Conservation (phyloP, 1,140 invertebrate species). For the Bombus cullumanus region DNA sequence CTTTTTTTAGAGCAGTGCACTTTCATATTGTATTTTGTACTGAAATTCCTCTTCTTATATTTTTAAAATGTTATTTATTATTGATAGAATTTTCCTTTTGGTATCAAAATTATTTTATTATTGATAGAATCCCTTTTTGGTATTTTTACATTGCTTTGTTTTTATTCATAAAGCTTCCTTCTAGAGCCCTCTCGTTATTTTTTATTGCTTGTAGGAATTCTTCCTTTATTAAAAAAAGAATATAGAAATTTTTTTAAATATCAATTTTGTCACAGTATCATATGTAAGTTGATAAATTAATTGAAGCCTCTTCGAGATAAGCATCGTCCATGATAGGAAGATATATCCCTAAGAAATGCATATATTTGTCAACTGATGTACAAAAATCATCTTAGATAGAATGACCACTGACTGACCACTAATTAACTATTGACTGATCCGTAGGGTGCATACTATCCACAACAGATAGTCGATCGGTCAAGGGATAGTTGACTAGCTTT, state of each 20-base stretch:
- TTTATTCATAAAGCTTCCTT: background rate
- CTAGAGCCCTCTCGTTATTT: background rate
- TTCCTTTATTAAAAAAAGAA: background rate
- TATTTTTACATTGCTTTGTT: background rate
- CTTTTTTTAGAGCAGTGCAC: background rate
- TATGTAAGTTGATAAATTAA: background rate
- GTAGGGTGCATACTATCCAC: background rate
- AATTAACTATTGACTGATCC: background rate
- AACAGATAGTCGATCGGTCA: background rate
- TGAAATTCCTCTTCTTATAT: background rate
- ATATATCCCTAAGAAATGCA: background rate
- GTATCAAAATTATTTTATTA: background rate
- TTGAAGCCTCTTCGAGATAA: too few relatives aligned
- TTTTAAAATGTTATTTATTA: background rate
- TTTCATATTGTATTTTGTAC: background rate
- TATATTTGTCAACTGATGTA: background rate
- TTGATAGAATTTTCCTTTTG: background rate
- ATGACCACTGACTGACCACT: background rate
- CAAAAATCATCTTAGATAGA: background rate
- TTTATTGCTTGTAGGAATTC: background rate
- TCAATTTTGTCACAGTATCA: background rate
- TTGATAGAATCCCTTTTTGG: background rate
- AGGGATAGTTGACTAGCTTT: background rate
- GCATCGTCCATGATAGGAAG: background rate
- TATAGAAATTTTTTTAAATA: background rate